phyloP scores from a whole-genome alignment of 2,888 invertebrate species.

The Volucella inflata region DNA sequence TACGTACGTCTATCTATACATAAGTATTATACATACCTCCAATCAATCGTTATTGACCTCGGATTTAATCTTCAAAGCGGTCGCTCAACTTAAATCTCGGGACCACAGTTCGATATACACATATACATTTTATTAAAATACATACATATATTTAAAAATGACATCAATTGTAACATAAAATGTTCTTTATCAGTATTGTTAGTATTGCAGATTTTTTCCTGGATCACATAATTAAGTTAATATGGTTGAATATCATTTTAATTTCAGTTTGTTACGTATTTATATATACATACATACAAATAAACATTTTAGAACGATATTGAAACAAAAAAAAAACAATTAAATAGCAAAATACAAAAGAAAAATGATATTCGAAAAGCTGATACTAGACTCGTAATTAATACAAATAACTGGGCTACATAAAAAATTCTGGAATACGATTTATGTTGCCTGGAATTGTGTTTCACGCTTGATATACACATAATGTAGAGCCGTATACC shows the following conservation, averaged over 20 bases:
- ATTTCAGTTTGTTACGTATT: too few relatives aligned
- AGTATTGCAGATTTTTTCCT: too few relatives aligned
- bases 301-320: too few relatives aligned
- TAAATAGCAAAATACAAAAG: too few relatives aligned
- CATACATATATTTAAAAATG: too few relatives aligned
- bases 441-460: slow-evolving; percentile 68
- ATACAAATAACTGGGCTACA: slow-evolving; percentile 71
- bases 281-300: too few relatives aligned
- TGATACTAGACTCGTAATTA: slow-evolving; percentile 67
- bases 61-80: slow-evolving; percentile 56
- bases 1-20: background rate
- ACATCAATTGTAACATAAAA: too few relatives aligned
- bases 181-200: too few relatives aligned
- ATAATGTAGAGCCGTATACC: slow-evolving; percentile 62
- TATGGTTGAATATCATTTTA: too few relatives aligned
- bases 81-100: slow-evolving; percentile 50
- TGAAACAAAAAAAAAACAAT: too few relatives aligned
- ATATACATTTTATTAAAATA: slow-evolving; percentile 18
- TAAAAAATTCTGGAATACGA: slow-evolving; percentile 67
- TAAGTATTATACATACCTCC: slow-evolving; percentile 20
- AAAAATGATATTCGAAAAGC: slow-evolving; percentile 45
- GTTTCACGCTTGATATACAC: slow-evolving; percentile 67
- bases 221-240: too few relatives aligned
- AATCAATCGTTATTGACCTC: slow-evolving; percentile 63
- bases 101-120: too few relatives aligned